Percentiles rank a stretch among this genome's conserved stretches.
phyloP scores from a whole-genome alignment of 2,113 vertebrate genomes.

The Marmota monax region DNA sequence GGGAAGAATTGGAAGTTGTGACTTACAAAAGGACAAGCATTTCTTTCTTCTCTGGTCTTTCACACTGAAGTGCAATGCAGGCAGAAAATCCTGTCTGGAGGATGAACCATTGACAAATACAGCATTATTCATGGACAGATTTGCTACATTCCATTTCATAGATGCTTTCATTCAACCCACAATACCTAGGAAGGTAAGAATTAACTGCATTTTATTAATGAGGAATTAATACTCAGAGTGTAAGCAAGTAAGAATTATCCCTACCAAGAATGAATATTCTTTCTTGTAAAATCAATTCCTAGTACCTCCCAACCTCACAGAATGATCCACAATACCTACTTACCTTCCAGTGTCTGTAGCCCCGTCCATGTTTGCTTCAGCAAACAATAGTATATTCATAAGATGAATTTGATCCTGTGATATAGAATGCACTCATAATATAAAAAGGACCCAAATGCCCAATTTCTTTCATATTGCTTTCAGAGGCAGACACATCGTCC shows the following conservation, averaged over 20 bases:
- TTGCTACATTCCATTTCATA: constrained; percentile 16
- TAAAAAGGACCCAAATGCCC: constrained; percentile 80
- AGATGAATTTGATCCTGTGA: constrained; percentile 75
- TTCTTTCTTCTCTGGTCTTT: background rate
- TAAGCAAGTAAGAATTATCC: background rate
- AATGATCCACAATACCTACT: background rate
- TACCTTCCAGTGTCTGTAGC: constrained; percentile 88
- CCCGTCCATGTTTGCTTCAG: constrained; percentile 85
- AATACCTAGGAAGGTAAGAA: background rate
- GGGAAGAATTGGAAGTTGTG: background rate
- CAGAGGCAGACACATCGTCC: constrained; percentile 70
- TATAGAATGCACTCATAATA: constrained; percentile 87
- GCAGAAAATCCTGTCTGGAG: constrained; percentile 3
- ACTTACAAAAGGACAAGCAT: background rate
- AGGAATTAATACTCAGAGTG: background rate
- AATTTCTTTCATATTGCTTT: constrained; percentile 64
- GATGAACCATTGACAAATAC: background rate
- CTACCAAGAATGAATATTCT: background rate
- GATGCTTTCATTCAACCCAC: constrained; percentile 27
- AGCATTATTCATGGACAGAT: background rate
- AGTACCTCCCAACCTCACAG: background rate
- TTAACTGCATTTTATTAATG: background rate
- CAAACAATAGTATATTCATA: constrained; percentile 86
- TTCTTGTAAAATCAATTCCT: background rate
- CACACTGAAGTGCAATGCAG: background rate